Evolutionary conservation across 2,797 vertebrate genomes (phyloP).

Genomic region (Gymnocypris eckloni): DNA sequence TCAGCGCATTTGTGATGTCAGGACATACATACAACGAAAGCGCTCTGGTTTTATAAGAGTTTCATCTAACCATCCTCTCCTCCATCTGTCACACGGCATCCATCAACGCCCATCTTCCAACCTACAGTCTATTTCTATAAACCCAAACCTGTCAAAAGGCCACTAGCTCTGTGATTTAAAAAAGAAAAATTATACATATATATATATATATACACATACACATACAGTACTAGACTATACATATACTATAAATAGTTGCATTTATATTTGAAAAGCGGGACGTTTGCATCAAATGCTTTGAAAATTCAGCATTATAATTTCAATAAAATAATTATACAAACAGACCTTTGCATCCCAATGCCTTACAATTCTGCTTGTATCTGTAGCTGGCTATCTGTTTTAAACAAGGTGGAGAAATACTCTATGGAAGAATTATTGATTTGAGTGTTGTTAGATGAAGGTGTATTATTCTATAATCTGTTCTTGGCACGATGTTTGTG

Average conservation of each 20-base stretch:
- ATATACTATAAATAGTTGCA: not conserved
- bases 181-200: too few species aligned
- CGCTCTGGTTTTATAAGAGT: not conserved
- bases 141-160: not conserved
- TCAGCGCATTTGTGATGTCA: slow-evolving; percentile 17
- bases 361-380: not conserved
- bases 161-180: not conserved
- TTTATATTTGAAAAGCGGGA: not conserved
- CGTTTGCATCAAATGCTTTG: not conserved
- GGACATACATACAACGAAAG: not conserved
- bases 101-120: slow-evolving; percentile 14
- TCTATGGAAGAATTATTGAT: not conserved
- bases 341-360: not conserved
- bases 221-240: not conserved
- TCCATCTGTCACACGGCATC: slow-evolving; percentile 2
- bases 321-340: not conserved
- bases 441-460: not conserved
- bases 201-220: not conserved
- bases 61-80: slow-evolving; percentile 19
- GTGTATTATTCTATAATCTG: not conserved
- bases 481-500: not conserved
- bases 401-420: not conserved
- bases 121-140: not conserved
- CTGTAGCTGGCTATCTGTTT: not conserved
- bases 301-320: not conserved